Evolutionary conservation across 2,888 invertebrate species (phyloP).

Genomic region (Cecidostiba fungosa): DNA sequence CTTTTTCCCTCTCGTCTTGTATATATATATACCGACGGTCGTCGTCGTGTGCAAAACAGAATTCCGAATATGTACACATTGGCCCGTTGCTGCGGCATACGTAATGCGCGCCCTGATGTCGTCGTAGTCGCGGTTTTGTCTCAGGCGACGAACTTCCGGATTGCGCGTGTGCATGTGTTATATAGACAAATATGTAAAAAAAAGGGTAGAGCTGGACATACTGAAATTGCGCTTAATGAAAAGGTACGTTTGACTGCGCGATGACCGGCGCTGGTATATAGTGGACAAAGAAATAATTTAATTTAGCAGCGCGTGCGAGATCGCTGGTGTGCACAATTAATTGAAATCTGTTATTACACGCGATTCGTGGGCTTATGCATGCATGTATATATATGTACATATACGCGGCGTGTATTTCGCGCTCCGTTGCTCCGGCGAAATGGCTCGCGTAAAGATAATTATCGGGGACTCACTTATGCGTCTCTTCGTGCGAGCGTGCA

Average conservation of each 20-base stretch:
- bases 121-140: neutral
- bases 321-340: constrained; percentile 45
- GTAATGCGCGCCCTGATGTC: neutral
- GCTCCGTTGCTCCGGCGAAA: neutral
- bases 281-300: constrained; percentile 36
- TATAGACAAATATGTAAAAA: neutral
- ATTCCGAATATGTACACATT: neutral
- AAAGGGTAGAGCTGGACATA: neutral
- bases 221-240: neutral
- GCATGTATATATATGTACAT: neutral
- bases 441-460: neutral
- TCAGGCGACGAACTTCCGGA: neutral
- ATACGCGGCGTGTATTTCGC: neutral
- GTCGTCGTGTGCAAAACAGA: neutral
- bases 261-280: neutral
- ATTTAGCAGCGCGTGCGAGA: neutral
- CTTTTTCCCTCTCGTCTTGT: neutral
- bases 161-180: neutral
- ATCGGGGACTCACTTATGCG: neutral
- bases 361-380: neutral
- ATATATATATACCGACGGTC: neutral
- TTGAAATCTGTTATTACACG: constrained; percentile 41
- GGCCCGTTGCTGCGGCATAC: neutral
- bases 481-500: neutral
- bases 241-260: neutral